Evolutionary conservation across 2,797 vertebrate genomes (phyloP), one percentile per base, ranked within the genome.

Genomic region (Enteromius unitaeniatus): DNA sequence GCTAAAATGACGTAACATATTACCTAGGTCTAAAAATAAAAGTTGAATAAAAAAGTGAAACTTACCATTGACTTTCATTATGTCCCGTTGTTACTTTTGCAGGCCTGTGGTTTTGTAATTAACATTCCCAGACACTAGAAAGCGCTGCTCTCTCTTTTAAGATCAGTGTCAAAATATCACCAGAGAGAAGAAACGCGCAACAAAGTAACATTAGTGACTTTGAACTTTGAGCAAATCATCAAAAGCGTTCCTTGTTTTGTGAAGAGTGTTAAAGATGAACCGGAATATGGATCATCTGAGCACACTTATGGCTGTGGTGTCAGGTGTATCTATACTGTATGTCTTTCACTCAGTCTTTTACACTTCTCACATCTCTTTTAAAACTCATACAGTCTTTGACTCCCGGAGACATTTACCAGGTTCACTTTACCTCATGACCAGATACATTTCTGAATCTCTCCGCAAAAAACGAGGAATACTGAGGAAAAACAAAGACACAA

Each of bases 311-410:
- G 34, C 49, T 31, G 69, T 67, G 2, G 13, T 83, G 70, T 72
- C 60, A 67, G 68, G 90, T 14, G 28, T 79, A 0, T 84, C 79
- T 31, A 85, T 83, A 0, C 1, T 85, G 1, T 93, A 87, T 83
- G 37, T 93, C 0, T 3, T 89, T 3, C 92, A 90, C 45, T 64
- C 83, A 19, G 70, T 93, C 42, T 53, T 94, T n/a, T 92, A 92
- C 84, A 34, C 84, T 11, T 90, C 92, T 64, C 84, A 91, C 47
- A 74, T 73, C 55, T 11, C 85, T 34, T 26, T 92, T 51, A 86
- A 84, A 75, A 78, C 76, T 5, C 86, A 75, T 0, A 55, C 75
- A 4, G 87, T 89, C 0, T 84, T 90, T 17, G 84, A 93, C 21
- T 51, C 4, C 37, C 34, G 68, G 62, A 81, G 86, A 10, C 85